Evolutionary conservation across 2,888 invertebrate species (phyloP), one percentile per base, ranked within the genome.

Genomic region (Unio pictorum): DNA sequence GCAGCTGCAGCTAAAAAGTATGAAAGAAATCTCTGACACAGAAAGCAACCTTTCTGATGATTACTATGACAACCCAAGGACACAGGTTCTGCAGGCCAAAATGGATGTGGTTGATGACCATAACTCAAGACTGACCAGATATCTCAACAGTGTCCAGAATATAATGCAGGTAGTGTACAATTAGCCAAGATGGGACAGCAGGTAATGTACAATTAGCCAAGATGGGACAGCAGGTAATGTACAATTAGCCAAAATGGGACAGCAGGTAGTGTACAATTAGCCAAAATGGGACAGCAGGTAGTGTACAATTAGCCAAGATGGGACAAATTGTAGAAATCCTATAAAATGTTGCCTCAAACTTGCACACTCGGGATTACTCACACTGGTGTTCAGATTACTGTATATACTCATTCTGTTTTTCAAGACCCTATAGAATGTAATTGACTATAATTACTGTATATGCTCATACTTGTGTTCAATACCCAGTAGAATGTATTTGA

Each of bases 21-120:
- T 82, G 54, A 67, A 73, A 59, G 73, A 80, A 61, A 54, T 63
- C 11, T 77, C 79, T 45, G 82, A 81, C 61, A 76, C 76, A 59
- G 81, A 79, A 63, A 80, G 82, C 67, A 67, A 79, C 54, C 56
- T 72, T 18, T 73, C 79, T 7, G 75, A 68, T 28, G 55, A 61
- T 28, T 57, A 65, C 59, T 56, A 56, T 45, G 45, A 45, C 11
- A 45, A 45, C 45, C 45, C 45, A 1, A 45, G 76, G 61, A 74
- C 68, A 5, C 71, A 79, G n/a, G 55, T 65, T 20, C 62, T 81
- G 26, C 72, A 77, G 34, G 78, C 81, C 34, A 74, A 76, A 64
- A 78, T 77, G 59, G 81, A 82, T 64, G 72, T 79, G 20, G 67
- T 82, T 34, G 77, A 81, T 55, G 72, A 75, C 26, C 81, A 83